Base-by-base conservation (phyloP, 2,888 invertebrate species). In the Monochamus alternatus region DNA sequence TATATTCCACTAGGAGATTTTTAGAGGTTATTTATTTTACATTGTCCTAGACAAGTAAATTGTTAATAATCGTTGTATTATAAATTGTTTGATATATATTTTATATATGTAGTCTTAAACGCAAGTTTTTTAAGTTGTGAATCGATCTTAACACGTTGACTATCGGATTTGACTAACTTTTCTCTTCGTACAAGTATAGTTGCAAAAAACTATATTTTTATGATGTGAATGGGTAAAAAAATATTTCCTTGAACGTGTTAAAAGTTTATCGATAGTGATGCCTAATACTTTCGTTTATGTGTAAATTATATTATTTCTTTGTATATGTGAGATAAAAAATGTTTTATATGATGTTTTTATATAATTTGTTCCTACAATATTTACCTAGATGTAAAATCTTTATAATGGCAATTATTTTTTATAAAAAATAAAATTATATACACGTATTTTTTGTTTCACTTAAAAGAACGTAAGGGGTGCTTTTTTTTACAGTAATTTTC, bases 401-500 rank as follows among this genome's bases (percentile, higher is more conserved):
- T 55, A 66, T 66, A 66, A 30, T 47, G 10, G 3, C 64, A 47
- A 32, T n/a, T 65, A 65, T 52, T 66, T 66, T 51, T 66, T 66
- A 66, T 52, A 66, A 66, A 51, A 60, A 38, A 66, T 55, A 52
- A 66, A 66, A 66, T 22, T 66, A 66, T 66, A 66, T 66, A 55
- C 55, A 55, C 55, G 7, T n/a, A 14, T 7, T 55, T 14, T 22
- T n/a, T 22, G n/a, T 55, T 55, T 55, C 1, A 55, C 22, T 55
- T 55, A 12, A 47, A 38, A 63, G 8, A 63, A 63, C 22, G 22
- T 43, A 60, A 4, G 3, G 14, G 12, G 22, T 43, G 3, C 44
- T 14, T 5, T 63, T 5, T 63, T 22, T 22, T 22, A 22, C 22
- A 22, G 22, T 22, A 22, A 22, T 22, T 22, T 22, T 22, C 22